Evolutionary conservation across 2,113 vertebrate species (phyloP), one percentile per base, ranked within the genome.

Genomic region (Potamarius usumacintae): DNA sequence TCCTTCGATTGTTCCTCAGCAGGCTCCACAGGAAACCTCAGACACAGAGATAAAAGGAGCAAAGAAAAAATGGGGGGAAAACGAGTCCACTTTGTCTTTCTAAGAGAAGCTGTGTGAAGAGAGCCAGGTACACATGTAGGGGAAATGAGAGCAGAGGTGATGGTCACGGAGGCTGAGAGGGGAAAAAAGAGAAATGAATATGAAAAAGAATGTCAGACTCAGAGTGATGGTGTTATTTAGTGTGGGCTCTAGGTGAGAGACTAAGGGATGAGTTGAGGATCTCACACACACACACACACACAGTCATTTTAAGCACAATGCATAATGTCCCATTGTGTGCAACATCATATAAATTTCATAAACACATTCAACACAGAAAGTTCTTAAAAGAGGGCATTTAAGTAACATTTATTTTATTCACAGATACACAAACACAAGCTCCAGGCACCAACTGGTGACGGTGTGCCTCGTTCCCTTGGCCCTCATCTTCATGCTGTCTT

Each of bases 1-100:
- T 90, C 84, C 89, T 88, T 34, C 48, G 53, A 88, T 90, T 88
- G 89, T 90, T 69, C 76, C 20, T 84, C n/a, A 80, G 52, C 69
- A 60, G 65, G 5, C 74, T 78, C 84, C 65, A 84, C 58, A 90
- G 89, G 87, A 90, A 90, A 86, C 76, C 82, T 58, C 63, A 90
- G 84, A 90, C 65, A 86, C 76, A 82, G 42, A 88, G 63, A 90
- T 87, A 88, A 88, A 88, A 88, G 84, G 42, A 25, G 72, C 74
- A 81, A 86, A 80, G 60, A 48, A 80, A 69, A 71, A 82, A 72
- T 42, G 20, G n/a, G 1, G 17, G 6, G 25, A 79, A 62, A 85
- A 52, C 34, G 10, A 63, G 25, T 79, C 30, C 42, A 72, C 42
- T 78, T 34, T 86, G 42, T 53, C 76, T 83, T 72, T 81, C 67